Evolutionary conservation across 2,888 invertebrate species (phyloP).

Genomic region (Nomada fabriciana): DNA sequence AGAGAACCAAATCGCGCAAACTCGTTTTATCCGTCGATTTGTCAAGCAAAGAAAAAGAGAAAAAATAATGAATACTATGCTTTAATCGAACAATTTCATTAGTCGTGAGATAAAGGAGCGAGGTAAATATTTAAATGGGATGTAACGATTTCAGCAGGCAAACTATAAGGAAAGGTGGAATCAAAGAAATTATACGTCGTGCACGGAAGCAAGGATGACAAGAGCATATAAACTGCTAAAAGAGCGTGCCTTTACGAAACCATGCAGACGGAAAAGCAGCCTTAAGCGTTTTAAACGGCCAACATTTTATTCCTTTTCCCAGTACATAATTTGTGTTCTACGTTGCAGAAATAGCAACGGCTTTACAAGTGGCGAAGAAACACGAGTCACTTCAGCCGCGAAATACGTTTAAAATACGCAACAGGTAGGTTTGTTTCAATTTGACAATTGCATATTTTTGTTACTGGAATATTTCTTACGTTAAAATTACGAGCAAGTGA

Average conservation of each 20-base stretch:
- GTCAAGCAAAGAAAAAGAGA: not conserved
- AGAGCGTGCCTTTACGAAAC: conserved; percentile 38
- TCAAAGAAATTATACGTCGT: conserved; percentile 16
- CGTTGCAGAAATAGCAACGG: conserved; percentile 13
- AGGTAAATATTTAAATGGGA: not conserved
- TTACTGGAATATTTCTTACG: not conserved
- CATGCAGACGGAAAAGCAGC: conserved; percentile 29
- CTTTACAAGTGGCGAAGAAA: conserved; percentile 1
- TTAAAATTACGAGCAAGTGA: not conserved
- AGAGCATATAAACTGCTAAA: conserved; percentile 20
- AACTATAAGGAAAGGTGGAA: not conserved
- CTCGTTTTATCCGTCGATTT: not conserved
- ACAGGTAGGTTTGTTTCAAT: conserved; percentile 17
- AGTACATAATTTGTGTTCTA: not conserved
- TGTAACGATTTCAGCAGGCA: conserved; percentile 1
- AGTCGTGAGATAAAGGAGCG: not conserved
- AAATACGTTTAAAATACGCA: conserved; percentile 4
- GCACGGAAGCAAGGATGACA: not conserved
- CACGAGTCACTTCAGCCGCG: not conserved
- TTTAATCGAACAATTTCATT: not conserved
- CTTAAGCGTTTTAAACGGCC: conserved; percentile 19
- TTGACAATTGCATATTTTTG: not conserved
- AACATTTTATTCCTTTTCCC: conserved; percentile 27
- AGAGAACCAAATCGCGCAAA: no score
- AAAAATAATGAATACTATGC: not conserved